phyloP scores from a whole-genome alignment of 2,797 vertebrate genomes.

The Microctenopoma stevenorrisi region DNA sequence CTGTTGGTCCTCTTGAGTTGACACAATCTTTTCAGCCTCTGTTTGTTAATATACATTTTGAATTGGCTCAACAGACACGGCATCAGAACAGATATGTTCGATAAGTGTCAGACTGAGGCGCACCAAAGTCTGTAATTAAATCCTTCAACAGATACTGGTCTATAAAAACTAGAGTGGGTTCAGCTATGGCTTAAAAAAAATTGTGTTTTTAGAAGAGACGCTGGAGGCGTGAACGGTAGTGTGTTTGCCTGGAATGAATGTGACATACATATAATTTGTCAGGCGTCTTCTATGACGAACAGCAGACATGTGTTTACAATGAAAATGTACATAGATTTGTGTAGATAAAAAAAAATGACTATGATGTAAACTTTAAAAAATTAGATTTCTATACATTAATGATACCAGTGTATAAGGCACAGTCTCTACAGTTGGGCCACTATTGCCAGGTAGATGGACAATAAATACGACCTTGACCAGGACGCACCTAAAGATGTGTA shows the following conservation, averaged over 20 bases:
- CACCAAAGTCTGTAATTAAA: conserved; percentile 15
- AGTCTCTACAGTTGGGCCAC: conserved; percentile 43
- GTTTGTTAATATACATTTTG: not conserved
- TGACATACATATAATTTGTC: too few relatives aligned
- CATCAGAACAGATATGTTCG: conserved; percentile 18
- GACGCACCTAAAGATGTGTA: not conserved
- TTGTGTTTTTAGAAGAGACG: conserved; percentile 31
- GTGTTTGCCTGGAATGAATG: conserved; percentile 52
- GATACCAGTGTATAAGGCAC: conserved; percentile 77
- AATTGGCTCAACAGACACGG: not conserved
- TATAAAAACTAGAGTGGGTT: conserved; percentile 48
- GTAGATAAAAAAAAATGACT: conserved; percentile 24
- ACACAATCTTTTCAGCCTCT: conserved; percentile 12
- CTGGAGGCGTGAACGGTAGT: not conserved
- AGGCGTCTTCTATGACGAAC: too few relatives aligned
- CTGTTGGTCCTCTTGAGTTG: conserved; percentile 49
- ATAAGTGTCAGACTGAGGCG: conserved; percentile 13
- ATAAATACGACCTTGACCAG: conserved; percentile 19
- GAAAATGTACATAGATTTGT: conserved; percentile 39
- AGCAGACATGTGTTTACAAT: not conserved
- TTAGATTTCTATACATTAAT: conserved; percentile 36
- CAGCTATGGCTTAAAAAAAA: conserved; percentile 63
- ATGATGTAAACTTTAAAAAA: conserved; percentile 53
- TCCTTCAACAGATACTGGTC: conserved; percentile 17
- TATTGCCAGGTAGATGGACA: conserved; percentile 14